Evolutionary conservation across 2,797 vertebrate genomes (phyloP).

Genomic region (Crossoptilon crossoptilon): DNA sequence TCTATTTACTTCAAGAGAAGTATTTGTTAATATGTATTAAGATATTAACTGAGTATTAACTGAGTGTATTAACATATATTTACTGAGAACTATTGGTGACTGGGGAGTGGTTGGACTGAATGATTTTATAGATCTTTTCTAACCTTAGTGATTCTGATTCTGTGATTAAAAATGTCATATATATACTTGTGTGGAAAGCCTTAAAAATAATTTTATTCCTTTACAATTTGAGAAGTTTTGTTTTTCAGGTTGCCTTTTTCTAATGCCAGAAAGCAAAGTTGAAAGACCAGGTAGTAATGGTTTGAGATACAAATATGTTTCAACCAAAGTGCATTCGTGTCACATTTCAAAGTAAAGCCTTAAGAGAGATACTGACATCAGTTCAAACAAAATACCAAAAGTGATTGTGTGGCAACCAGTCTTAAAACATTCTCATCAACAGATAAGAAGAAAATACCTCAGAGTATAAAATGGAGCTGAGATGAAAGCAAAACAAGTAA

Average conservation of each 20-base stretch:
- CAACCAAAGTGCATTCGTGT: background rate
- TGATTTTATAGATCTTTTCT: no score
- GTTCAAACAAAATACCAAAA: constrained; percentile 17
- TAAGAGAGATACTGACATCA: background rate
- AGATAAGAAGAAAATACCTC: background rate
- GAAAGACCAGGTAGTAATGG: background rate
- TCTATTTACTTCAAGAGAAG: constrained; percentile 5
- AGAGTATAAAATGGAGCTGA: background rate
- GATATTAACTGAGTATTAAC: no score
- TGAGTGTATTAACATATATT: no score
- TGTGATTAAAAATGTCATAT: no score
- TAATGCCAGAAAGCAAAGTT: background rate
- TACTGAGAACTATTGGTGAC: no score
- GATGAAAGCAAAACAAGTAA: background rate
- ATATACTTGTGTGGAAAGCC: background rate
- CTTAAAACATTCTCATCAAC: background rate
- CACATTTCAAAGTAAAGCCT: background rate
- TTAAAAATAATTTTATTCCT: background rate
- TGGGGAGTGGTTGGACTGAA: no score
- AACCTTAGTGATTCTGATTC: no score
- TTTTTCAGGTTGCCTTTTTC: background rate
- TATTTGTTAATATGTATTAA: background rate
- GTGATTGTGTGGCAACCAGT: background rate
- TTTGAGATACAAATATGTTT: background rate
- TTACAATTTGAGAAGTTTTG: background rate